phyloP scores from a whole-genome alignment of 1,140 invertebrate genomes.

The Brachionus rubens region DNA sequence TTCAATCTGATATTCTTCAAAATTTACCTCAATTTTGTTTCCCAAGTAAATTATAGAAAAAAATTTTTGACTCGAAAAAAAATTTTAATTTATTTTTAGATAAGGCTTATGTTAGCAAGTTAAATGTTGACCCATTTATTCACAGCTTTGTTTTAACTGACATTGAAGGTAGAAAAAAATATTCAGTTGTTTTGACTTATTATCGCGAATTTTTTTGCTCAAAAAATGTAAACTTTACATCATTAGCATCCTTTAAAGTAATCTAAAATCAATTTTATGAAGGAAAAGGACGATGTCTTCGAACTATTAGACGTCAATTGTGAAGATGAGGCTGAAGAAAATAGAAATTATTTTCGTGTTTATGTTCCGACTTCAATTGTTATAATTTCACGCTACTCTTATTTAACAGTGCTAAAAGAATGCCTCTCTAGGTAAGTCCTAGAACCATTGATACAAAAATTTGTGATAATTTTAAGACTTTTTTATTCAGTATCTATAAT shows the following conservation, averaged over 20 bases:
- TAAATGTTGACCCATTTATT: not conserved
- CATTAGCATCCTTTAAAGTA: too few species aligned
- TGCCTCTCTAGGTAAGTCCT: conserved; percentile 13
- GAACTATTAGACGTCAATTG: conserved; percentile 1
- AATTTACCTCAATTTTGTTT: conserved; percentile 44
- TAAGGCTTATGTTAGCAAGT: not conserved
- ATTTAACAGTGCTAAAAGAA: conserved; percentile 32
- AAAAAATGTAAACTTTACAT: conserved; percentile 10
- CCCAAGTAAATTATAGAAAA: not conserved
- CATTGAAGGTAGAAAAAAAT: conserved; percentile 36
- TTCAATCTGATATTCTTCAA: conserved; percentile 21
- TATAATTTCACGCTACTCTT: conserved; percentile 30
- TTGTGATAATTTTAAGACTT: too few species aligned
- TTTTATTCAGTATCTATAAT: not conserved
- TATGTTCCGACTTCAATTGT: conserved; percentile 41
- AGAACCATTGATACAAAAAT: too few species aligned
- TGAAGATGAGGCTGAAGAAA: conserved; percentile 28
- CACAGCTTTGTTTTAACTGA: conserved; percentile 42
- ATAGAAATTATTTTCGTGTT: conserved; percentile 18
- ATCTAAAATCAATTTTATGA: not conserved
- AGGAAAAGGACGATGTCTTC: not conserved
- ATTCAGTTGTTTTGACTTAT: not conserved
- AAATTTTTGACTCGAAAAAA: not conserved
- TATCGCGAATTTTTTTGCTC: conserved; percentile 32
- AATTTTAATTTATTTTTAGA: not conserved